Percentiles rank a stretch among this genome's conserved stretches.
Evolutionary conservation across 2,113 vertebrate species (phyloP).

Genomic region (Spilogale gracilis): DNA sequence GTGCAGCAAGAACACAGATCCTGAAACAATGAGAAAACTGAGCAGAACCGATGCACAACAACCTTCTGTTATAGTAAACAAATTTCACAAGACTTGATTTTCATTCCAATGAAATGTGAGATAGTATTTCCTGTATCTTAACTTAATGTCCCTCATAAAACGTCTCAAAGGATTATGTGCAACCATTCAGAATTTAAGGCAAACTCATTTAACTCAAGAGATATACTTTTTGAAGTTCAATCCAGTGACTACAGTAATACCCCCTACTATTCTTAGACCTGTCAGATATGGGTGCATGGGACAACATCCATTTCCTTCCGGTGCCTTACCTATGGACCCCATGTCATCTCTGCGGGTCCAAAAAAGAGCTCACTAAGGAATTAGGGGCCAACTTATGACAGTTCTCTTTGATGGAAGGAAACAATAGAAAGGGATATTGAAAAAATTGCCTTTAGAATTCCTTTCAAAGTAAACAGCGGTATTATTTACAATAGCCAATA

Average conservation of each 20-base stretch:
- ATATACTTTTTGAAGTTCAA: not conserved
- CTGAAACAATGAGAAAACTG: not conserved
- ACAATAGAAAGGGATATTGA: not conserved
- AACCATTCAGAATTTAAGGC: not conserved
- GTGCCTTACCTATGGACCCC: not conserved
- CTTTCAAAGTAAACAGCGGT: not conserved
- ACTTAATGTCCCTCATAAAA: slow-evolving; percentile 62
- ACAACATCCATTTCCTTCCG: not conserved
- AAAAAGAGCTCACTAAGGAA: not conserved
- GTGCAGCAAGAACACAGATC: not conserved
- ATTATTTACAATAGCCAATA: not conserved
- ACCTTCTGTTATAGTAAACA: not conserved
- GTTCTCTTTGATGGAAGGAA: not conserved
- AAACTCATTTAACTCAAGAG: slow-evolving; percentile 6
- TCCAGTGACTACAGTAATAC: not conserved
- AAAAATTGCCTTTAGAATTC: slow-evolving; percentile 9
- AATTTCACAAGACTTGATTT: slow-evolving; percentile 12
- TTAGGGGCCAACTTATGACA: not conserved
- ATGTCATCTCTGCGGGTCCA: not conserved
- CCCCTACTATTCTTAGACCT: not conserved
- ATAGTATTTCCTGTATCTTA: slow-evolving; percentile 47
- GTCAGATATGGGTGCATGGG: fast-evolving
- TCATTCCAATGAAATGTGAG: slow-evolving; percentile 46
- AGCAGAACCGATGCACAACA: not conserved
- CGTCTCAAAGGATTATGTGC: not conserved